Evolutionary conservation across 2,113 vertebrate genomes (phyloP), one percentile per base, ranked within the genome.

Genomic region (Trochalopteron elliotii): DNA sequence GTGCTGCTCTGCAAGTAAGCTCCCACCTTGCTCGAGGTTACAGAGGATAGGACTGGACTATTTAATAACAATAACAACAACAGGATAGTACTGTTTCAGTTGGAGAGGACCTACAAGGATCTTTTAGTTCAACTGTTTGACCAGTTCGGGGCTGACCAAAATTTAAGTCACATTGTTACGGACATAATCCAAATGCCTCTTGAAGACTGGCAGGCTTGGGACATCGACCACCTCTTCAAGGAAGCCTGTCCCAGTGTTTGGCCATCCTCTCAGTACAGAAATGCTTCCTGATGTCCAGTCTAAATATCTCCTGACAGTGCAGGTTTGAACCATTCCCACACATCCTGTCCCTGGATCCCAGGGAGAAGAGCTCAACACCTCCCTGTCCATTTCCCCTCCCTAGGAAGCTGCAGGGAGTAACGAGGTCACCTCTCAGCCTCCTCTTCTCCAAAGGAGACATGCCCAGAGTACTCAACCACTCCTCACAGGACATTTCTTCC

Each of bases 201-300:
- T 31, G 35, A 87, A 55, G 3, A 10, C 24, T 55, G 71, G 12
- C 9, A 16, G 44, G 44, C 17, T 47, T 33, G 39, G 11, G 59
- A 24, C 47, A 71, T 7, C 0, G 0, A 17, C 17, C 24, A 28
- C 31, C 40, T 47, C 52, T 52, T 52, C 42, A 33, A n/a, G 53
- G 22, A 93, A 80, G 11, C 47, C 33, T 49, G 4, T 72, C 72
- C 4, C 28, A 18, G 22, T 11, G 10, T 64, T 65, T 33, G 27
- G 40, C 9, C 56, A 69, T 7, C 6, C 9, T 60, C 19, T 45
- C 4, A 18, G 25, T 55, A 64, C 83, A 55, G 24, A 82, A 91
- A 60, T n/a, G 16, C 13, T n/a, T 89, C 44, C 39, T 30, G 1
- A 28, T 19, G 18, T n/a, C 23, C 35, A 30, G 30, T 28, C 52